phyloP scores from a whole-genome alignment of 1,140 invertebrate genomes.

The Lucilia sericata region DNA sequence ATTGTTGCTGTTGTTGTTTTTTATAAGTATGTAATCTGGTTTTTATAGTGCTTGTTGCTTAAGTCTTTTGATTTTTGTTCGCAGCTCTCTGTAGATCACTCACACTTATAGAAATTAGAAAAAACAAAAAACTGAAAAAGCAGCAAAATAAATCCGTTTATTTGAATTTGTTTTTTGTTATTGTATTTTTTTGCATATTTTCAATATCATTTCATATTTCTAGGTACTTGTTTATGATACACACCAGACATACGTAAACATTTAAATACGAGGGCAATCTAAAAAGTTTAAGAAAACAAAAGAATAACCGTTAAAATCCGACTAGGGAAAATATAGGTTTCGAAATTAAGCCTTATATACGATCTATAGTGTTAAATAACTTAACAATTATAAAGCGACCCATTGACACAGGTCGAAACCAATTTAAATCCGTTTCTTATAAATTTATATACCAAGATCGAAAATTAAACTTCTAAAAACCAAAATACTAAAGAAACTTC shows the following conservation, averaged over 20 bases:
- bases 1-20: neutral
- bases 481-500: too few species aligned
- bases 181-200: neutral
- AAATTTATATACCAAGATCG: too few species aligned
- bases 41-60: slow-evolving; percentile 28
- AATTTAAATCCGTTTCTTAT: too few species aligned
- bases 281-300: too few species aligned
- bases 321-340: too few species aligned
- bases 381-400: too few species aligned
- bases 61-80: slow-evolving; percentile 29
- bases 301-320: too few species aligned
- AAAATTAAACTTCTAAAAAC: too few species aligned
- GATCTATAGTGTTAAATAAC: too few species aligned
- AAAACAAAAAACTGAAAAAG: neutral
- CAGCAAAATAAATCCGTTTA: slow-evolving; percentile 15
- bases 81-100: neutral
- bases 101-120: neutral
- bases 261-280: too few species aligned
- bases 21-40: slow-evolving; percentile 22
- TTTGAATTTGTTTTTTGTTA: neutral
- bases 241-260: neutral
- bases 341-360: too few species aligned
- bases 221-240: neutral
- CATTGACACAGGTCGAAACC: too few species aligned
- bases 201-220: slow-evolving; percentile 23